Base-by-base conservation (phyloP, 2,113 vertebrate genomes). In the Peromyscus californicus region DNA sequence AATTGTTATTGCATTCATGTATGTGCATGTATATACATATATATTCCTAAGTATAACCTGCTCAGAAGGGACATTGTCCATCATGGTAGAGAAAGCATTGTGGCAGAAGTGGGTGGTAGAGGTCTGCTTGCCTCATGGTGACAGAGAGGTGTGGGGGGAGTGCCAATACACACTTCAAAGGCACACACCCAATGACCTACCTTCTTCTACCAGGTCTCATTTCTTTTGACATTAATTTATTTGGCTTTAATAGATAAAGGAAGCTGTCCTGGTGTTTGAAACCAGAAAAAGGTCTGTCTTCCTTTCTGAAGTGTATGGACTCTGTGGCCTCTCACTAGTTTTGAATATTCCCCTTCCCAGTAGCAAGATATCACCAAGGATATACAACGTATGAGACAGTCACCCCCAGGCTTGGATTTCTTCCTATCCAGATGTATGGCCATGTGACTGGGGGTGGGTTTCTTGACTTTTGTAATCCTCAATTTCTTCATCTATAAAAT, bases 401-500 rank as follows among this genome's bases (percentile, higher is more conserved):
- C 42, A 72, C 33, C 1, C 19, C 61, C 42, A 11, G 65, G 61
- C 48, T 69, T 63, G 54, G n/a, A 63, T 65, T 36, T 36, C 29
- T 31, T 36, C 39, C 31, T 59, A 29, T 36, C 57, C 57, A 65
- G 33, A 65, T 65, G 33, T 7, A 65, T 89, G 65, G 63, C 42
- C 83, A 48, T 3, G 1, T 63, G 85, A 83, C 2, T 31, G 51
- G 76, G 42, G 51, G 16, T 42, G 72, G 75, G 22, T 93, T 95
- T 96, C 84, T 92, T 90, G 90, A 91, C 42, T 54, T 93, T 21
- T 85, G 36, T 42, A 75, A 59, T 86, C 54, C 48, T 96, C 45
- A 90, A 42, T 89, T 96, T 97, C 88, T 10, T 93, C 69, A 91
- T 91, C 90, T 96, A 54, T 93, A 87, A 94, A 84, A 93, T 63